Evolutionary conservation across 1,140 invertebrate genomes (phyloP), one percentile per base, ranked within the genome.

Genomic region (Liolophura sinensis): DNA sequence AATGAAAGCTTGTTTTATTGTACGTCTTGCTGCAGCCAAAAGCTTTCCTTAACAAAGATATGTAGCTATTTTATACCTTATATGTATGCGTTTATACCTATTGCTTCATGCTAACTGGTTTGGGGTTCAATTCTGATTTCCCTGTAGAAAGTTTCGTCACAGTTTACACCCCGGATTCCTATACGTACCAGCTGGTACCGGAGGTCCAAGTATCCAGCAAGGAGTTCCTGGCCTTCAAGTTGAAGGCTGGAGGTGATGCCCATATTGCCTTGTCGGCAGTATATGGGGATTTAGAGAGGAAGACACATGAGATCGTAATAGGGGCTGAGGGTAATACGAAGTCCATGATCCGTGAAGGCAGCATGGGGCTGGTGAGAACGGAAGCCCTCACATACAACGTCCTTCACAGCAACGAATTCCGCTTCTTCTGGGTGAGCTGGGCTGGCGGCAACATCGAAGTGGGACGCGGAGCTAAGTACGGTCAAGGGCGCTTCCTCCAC

Each of bases 371-470:
- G 1, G 52, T 78, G 12, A 67, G 71, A 59, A 69, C 75, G 11
- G 75, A 82, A 61, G 73, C 77, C 12, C 65, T 76, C 12, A 82
- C 80, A 11, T 70, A 74, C 47, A 78, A 78, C 56, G 52, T 82
- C 15, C 62, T 82, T 4, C 15, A 24, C 27, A 7, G 22, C 15
- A 51, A 72, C 54, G 78, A 82, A 18, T 75, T 78, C 47, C 73
- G 75, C 16, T 78, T 77, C 55, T 82, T 82, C 68, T 82, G 80
- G 80, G 68, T 82, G 15, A 80, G 75, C 50, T 82, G 80, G 80
- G 68, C 66, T 7, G 68, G 77, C 47, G 60, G 75, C 50, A 52
- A 72, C 55, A 60, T 83, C 12, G 71, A 78, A 47, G 81, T 82
- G 12, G 81, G 81, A 9, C 62, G 73, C 20, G 81, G 81, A 50